Base-by-base conservation (phyloP, 2,888 invertebrate species). In the Tiphia femorata region DNA sequence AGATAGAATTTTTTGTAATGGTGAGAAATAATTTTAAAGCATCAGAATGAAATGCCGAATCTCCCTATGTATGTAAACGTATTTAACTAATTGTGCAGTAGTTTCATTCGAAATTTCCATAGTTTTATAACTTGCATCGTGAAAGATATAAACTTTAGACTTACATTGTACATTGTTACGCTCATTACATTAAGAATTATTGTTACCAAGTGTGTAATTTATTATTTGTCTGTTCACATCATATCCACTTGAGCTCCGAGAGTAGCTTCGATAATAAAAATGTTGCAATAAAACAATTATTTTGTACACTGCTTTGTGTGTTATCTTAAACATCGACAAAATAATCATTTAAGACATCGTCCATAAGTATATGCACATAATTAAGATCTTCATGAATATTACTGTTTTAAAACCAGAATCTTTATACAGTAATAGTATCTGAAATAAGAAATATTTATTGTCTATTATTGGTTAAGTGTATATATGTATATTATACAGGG, bases 241-340 rank as follows among this genome's bases (percentile, higher is more conserved):
- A 73, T 72, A 75, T 73, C 72, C 71, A 61, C 70, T 76, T 71
- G 62, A 67, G 66, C 44, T 72, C 53, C 58, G 20, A 44, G 23
- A 56, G 54, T 63, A 62, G 50, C 64, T n/a, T 63, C 62, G 65
- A 55, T 67, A 64, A 64, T 33, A 37, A 38, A 65, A 57, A 62
- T 64, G 70, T 69, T 72, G 75, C n/a, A 73, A 74, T 73, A 66
- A 72, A 73, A 72, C 57, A 58, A 70, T 73, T 67, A 59, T 67
- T n/a, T n/a, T n/a, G 67, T 62, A 66, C 72, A 64, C 65, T 66
- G 66, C 75, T 76, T 72, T 79, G 78, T 79, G 78, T 70, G 75
- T 76, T 79, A 73, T 74, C 75, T 79, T 78, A 67, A 77, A 70
- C 70, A 71, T 75, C 70, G 77, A 75, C 75, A 71, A 73, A 73